Percentiles rank a stretch among this genome's conserved stretches.
phyloP scores from a whole-genome alignment of 2,113 vertebrate species.

The Cavia aperea region DNA sequence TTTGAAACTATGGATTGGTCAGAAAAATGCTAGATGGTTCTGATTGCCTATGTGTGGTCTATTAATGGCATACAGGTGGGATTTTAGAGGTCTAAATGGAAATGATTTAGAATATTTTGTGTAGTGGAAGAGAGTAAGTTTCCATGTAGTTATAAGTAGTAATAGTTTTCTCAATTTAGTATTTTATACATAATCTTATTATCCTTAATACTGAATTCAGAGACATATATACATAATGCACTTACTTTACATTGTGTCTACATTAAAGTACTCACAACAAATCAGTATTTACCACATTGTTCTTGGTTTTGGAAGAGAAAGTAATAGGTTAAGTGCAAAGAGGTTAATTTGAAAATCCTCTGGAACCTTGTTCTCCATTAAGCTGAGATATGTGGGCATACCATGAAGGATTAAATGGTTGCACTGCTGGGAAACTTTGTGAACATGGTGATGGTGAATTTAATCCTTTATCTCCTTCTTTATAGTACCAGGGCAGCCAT shows the following conservation, averaged over 20 bases:
- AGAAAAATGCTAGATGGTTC: background rate
- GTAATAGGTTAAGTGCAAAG: background rate
- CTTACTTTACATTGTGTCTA: background rate
- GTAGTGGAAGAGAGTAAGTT: background rate
- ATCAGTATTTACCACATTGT: background rate
- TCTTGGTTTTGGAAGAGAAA: background rate
- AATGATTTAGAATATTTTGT: conserved; percentile 16
- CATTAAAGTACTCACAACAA: background rate
- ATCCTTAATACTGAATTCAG: conserved; percentile 4
- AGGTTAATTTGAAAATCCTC: background rate
- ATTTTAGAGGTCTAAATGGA: conserved; percentile 27
- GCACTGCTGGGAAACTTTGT: background rate
- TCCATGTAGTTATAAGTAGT: background rate
- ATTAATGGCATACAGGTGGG: background rate
- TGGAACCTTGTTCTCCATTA: background rate
- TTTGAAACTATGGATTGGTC: background rate
- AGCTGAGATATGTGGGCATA: rapidly evolving
- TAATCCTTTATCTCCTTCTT: conserved; percentile 32
- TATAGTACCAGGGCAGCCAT: conserved; percentile 93
- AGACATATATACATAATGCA: background rate
- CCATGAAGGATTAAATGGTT: background rate
- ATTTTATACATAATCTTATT: background rate
- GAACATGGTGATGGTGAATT: background rate
- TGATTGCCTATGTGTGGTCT: background rate
- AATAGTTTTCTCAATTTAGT: conserved; percentile 1